These are phyloP conservation scores for Todus mexicanus DNA, from an alignment of 2,797 vertebrate genomes.

Conservation along the genomic window DNA sequence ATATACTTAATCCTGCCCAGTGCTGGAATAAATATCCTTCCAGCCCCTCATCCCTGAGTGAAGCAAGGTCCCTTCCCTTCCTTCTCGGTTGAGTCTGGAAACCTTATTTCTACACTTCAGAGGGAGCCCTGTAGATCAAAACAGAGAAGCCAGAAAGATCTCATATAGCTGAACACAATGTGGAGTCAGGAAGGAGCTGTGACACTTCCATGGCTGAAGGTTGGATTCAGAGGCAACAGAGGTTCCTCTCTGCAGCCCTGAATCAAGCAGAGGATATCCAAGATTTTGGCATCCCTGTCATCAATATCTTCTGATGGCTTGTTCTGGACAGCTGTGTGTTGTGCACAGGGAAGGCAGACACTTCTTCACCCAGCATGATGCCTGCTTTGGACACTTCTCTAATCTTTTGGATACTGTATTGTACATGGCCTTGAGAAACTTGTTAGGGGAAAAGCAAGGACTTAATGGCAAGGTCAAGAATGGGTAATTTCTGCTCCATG, in stretches of 20 bases:
- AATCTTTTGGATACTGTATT: neutral
- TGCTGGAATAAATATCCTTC: neutral
- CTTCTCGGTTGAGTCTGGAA: neutral
- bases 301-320: neutral
- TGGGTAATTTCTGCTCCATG: neutral
- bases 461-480: neutral
- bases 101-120: neutral
- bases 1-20: neutral
- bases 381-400: neutral
- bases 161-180: neutral
- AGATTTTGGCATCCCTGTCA: neutral
- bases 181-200: neutral
- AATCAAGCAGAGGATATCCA: neutral
- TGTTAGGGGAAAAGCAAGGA: neutral
- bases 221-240: neutral
- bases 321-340: neutral
- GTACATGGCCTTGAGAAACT: neutral
- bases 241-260: neutral
- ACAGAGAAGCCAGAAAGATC: neutral
- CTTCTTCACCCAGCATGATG: neutral
- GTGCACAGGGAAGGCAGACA: neutral
- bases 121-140: neutral
- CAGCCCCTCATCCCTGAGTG: accelerated
- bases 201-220: neutral
- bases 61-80: neutral